Evolutionary conservation across 2,888 invertebrate genomes (phyloP).

Genomic region (Diaprepes abbreviatus): DNA sequence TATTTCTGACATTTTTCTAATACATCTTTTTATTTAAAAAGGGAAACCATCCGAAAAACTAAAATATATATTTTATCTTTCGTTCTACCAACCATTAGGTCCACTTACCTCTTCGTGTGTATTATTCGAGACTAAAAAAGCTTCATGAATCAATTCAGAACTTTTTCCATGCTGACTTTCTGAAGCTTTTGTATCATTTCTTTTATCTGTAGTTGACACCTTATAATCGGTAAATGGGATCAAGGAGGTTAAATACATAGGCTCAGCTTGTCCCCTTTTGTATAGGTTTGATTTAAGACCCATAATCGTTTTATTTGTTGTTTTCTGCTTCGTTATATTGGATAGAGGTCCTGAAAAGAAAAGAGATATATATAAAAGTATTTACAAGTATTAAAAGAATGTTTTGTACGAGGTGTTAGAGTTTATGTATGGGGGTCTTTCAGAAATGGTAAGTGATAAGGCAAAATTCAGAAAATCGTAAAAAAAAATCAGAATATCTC

Average conservation of each 20-base stretch:
- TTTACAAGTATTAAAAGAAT: too few relatives aligned
- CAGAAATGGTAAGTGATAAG: too few relatives aligned
- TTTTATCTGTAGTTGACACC: constrained; percentile 17
- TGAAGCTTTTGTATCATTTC: neutral
- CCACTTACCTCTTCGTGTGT: neutral
- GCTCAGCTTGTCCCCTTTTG: constrained; percentile 6
- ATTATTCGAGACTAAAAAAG: neutral
- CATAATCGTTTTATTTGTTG: neutral
- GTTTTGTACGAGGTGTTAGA: too few relatives aligned
- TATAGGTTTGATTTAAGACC: constrained; percentile 5
- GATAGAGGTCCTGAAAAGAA: neutral
- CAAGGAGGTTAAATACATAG: neutral
- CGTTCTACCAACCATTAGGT: neutral
- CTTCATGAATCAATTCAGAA: neutral
- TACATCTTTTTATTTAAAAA: too few relatives aligned
- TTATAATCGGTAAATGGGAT: constrained; percentile 5
- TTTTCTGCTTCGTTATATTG: neutral
- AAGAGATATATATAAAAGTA: too few relatives aligned
- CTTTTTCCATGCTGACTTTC: neutral
- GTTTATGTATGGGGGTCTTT: too few relatives aligned
- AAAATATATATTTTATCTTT: neutral
- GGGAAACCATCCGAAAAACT: neutral
- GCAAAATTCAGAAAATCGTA: too few relatives aligned
- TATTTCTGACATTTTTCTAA: too few relatives aligned
- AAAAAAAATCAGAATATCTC: too few relatives aligned